phyloP scores from a whole-genome alignment of 2,797 vertebrate species.

The Trematomus bernacchii region DNA sequence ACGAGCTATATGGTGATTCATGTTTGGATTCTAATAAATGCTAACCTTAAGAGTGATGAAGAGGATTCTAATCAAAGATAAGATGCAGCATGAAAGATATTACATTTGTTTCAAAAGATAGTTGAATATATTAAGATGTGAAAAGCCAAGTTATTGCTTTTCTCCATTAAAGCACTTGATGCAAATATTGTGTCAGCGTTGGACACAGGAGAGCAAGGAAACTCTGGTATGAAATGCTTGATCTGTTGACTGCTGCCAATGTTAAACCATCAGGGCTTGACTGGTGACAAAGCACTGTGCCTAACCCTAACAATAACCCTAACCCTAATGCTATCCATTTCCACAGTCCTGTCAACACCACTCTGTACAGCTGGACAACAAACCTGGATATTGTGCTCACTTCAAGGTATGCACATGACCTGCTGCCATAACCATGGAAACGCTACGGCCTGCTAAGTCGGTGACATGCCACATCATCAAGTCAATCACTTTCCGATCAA shows the following conservation, averaged over 20 bases:
- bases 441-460: constrained; percentile 6
- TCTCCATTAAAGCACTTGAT: constrained; percentile 21
- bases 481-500: constrained; percentile 59
- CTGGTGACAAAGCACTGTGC: constrained; percentile 27
- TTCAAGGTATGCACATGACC: constrained; percentile 43
- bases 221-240: constrained; percentile 30
- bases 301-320: constrained; percentile 8
- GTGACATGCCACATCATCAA: constrained; percentile 31
- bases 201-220: constrained; percentile 28
- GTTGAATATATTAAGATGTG: constrained; percentile 18
- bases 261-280: constrained; percentile 21
- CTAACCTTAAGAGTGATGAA: constrained; percentile 13
- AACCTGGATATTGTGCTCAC: constrained; percentile 56
- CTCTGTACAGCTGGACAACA: constrained; percentile 30
- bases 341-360: constrained; percentile 5
- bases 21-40: constrained; percentile 7
- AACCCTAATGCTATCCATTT: not conserved
- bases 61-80: constrained; percentile 12
- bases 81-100: constrained; percentile 25
- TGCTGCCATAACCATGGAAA: constrained; percentile 45
- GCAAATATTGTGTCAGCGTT: constrained; percentile 14
- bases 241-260: constrained; percentile 34
- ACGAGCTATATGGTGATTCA: constrained; percentile 5
- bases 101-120: constrained; percentile 34
- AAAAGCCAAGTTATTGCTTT: constrained; percentile 43